Conservation (phyloP, 2,797 vertebrate species). For the Lophotriccus pileatus region DNA sequence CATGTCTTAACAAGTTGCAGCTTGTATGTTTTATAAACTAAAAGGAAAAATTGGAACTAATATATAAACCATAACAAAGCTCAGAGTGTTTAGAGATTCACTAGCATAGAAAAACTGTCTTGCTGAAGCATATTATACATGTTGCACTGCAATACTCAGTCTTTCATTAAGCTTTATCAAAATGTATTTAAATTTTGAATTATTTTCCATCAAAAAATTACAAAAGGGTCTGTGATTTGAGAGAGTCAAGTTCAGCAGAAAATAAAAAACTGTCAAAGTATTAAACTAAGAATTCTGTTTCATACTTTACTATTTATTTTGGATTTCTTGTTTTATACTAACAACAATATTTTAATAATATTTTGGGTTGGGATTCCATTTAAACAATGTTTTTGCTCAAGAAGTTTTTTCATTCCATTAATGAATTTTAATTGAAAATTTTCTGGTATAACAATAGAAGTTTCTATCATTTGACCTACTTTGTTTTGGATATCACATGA, state of each 20-base stretch:
- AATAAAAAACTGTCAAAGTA: not conserved
- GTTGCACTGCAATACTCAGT: not conserved
- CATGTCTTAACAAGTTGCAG: slow-evolving; percentile 69
- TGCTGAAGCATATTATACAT: not conserved
- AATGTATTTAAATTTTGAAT: not conserved
- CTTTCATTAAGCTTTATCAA: not conserved
- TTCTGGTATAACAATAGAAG: not conserved
- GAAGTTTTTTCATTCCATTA: not conserved
- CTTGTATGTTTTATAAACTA: slow-evolving; percentile 64
- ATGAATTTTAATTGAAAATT: not conserved
- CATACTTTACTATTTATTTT: not conserved
- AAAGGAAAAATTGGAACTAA: slow-evolving; percentile 57
- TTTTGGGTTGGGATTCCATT: not conserved
- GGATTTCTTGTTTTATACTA: not conserved
- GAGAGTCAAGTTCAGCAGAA: not conserved
- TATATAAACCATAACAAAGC: slow-evolving; percentile 47
- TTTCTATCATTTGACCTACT: not conserved
- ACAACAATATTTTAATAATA: not conserved
- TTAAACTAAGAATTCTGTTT: not conserved
- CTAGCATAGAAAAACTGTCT: not conserved
- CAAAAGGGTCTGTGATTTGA: not conserved
- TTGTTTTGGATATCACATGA: not conserved
- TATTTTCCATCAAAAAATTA: not conserved
- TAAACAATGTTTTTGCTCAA: not conserved
- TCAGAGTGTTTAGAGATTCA: slow-evolving; percentile 1